Base-by-base conservation (phyloP, 2,888 invertebrate species). In the Hermodice carunculata region DNA sequence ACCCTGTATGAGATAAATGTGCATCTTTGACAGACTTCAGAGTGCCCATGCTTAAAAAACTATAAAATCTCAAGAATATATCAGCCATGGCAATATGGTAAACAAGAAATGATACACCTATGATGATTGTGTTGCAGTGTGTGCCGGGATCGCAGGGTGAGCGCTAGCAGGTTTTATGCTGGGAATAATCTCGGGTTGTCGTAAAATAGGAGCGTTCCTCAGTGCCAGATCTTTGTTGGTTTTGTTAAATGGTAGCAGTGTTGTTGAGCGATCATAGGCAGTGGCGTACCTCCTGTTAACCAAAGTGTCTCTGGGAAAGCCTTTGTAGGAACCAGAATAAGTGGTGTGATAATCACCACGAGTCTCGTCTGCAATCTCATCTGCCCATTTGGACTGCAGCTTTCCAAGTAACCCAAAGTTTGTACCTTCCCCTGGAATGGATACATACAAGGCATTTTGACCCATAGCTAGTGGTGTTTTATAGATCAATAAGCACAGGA, bases 141-240 rank as follows among this genome's bases (percentile, higher is more conserved):
- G n/a, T n/a, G n/a, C n/a, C n/a, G n/a, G n/a, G n/a, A n/a, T n/a
- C n/a, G n/a, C n/a, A n/a, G n/a, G n/a, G n/a, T n/a, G n/a, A n/a
- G n/a, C n/a, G n/a, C n/a, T n/a, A n/a, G n/a, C 58, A 11, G 61
- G 56, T 48, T 48, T 42, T 28, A 42, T 31, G n/a, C 22, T 22
- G 2, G 63, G 66, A 19, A 67, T 49, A 28, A 24, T 19, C 66
- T 81, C 80, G 3, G 80, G 81, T 5, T 76, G 70, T 58, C 80
- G 78, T n/a, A 76, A 59, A 3, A 59, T 46, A 1, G 67, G 52
- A 1, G 60, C 58, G 28, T 75, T 76, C 29, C 83, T 70, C 51
- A 84, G 73, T 52, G 78, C 71, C 1, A 82, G 72, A 66, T 83
- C 75, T 60, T 81, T 80, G 75, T 82, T 80, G 6, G 76, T 56